phyloP scores from a whole-genome alignment of 2,797 vertebrate genomes.

The Menidia menidia region DNA sequence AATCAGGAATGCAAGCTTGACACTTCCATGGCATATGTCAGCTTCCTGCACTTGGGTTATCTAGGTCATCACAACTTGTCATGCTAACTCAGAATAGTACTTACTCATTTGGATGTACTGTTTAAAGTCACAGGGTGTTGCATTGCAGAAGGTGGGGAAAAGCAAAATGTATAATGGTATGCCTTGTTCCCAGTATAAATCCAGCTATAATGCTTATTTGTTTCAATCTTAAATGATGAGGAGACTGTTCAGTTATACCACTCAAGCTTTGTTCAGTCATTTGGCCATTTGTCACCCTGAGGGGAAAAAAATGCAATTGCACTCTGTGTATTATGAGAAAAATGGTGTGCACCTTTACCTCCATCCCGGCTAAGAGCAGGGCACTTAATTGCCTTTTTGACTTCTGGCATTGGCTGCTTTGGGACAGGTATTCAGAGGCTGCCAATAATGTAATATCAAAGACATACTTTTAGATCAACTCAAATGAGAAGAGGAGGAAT shows the following conservation, averaged over 20 bases:
- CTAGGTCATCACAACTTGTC: conserved; percentile 60
- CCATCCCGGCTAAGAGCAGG: conserved; percentile 33
- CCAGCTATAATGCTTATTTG: conserved; percentile 27
- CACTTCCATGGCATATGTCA: conserved; percentile 68
- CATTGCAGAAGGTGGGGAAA: conserved; percentile 22
- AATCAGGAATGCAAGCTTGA: conserved; percentile 61
- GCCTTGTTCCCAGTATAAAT: conserved; percentile 17
- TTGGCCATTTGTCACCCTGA: conserved; percentile 39
- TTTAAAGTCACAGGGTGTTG: conserved; percentile 34
- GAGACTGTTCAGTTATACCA: conserved; percentile 46
- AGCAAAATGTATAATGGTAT: conserved; percentile 16
- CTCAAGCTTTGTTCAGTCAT: conserved; percentile 31
- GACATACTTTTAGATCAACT: conserved; percentile 71
- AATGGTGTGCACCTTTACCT: conserved; percentile 42
- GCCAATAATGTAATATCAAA: conserved; percentile 74
- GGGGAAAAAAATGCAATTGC: conserved; percentile 30
- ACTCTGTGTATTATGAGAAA: conserved; percentile 66
- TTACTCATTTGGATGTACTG: conserved; percentile 21
- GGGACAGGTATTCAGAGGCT: conserved; percentile 64
- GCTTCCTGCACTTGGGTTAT: conserved; percentile 56
- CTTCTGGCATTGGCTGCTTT: conserved; percentile 46
- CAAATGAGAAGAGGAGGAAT: conserved; percentile 70
- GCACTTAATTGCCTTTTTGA: conserved; percentile 47
- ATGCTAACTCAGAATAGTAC: conserved; percentile 48
- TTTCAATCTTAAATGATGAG: conserved; percentile 54